Percentiles rank a stretch among this genome's conserved stretches.
Evolutionary conservation across 2,113 vertebrate species (phyloP).

Genomic region (Macquaria ambigua): DNA sequence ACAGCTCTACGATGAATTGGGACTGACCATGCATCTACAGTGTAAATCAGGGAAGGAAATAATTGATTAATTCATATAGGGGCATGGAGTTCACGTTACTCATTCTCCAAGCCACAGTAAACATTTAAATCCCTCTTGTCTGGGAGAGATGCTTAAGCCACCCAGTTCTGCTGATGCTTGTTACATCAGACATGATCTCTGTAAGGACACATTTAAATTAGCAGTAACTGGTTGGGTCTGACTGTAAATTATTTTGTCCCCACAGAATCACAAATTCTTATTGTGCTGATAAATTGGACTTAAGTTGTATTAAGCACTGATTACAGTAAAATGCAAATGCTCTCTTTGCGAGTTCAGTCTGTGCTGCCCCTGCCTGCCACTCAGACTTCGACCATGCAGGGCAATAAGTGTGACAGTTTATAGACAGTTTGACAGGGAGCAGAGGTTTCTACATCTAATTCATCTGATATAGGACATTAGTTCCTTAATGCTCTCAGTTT

Average conservation of each 20-base stretch:
- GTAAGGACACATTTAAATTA: conserved; percentile 11
- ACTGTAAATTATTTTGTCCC: background rate
- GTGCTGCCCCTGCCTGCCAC: background rate
- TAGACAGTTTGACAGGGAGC: too few species aligned
- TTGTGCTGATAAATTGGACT: background rate
- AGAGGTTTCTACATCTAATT: conserved; percentile 6
- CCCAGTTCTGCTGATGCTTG: background rate
- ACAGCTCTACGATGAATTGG: conserved; percentile 3
- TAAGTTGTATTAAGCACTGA: conserved; percentile 10
- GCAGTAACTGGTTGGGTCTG: conserved; percentile 16
- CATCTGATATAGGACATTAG: background rate
- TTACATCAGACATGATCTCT: background rate
- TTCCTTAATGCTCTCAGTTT: conserved; percentile 11
- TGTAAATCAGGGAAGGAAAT: background rate
- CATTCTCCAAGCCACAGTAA: conserved; percentile 4
- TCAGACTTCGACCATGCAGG: conserved; percentile 17
- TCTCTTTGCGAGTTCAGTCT: conserved; percentile 9
- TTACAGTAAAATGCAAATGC: conserved; percentile 40
- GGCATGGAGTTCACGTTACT: conserved; percentile 5
- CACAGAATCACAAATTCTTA: background rate
- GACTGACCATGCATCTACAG: conserved; percentile 4
- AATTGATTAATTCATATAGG: conserved; percentile 9
- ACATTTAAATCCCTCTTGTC: background rate
- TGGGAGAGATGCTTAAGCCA: too few species aligned
- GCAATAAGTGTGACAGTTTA: background rate